Conservation (phyloP, 1,140 invertebrate genomes). For the Drosophila sulfurigaster region DNA sequence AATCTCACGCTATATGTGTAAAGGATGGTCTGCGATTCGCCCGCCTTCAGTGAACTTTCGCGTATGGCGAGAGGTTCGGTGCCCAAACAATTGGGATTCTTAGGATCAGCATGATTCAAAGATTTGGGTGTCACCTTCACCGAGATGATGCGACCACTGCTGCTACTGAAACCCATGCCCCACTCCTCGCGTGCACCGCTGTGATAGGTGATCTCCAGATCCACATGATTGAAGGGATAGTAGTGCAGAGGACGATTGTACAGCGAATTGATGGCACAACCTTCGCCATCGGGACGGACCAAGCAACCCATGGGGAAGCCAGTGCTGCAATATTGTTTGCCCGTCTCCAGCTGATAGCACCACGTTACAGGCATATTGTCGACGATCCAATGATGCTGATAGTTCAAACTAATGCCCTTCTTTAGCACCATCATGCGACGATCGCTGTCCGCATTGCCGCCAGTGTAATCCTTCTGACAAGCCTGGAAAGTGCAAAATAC, state of each 20-base stretch:
- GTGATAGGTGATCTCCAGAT: slow-evolving; percentile 96
- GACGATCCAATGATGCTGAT: slow-evolving; percentile 99
- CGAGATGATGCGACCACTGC: slow-evolving; percentile 96
- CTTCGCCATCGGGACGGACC: slow-evolving; percentile 84
- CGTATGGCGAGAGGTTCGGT: slow-evolving; percentile 89
- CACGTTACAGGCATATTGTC: slow-evolving; percentile 99
- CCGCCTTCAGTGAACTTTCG: slow-evolving; percentile 85
- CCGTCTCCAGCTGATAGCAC: slow-evolving; percentile 94
- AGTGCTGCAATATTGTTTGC: slow-evolving; percentile 94
- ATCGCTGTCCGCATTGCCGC: slow-evolving; percentile 87
- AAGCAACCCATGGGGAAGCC: slow-evolving; percentile 99
- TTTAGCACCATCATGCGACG: slow-evolving; percentile 92
- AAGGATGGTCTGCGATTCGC: slow-evolving; percentile 88
- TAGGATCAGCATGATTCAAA: slow-evolving; percentile 88
- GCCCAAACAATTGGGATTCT: slow-evolving; percentile 86
- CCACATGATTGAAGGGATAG: slow-evolving; percentile 98
- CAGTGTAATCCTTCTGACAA: slow-evolving; percentile 90
- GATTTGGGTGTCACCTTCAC: slow-evolving; percentile 92
- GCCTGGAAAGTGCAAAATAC: slow-evolving; percentile 49
- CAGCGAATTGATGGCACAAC: slow-evolving; percentile 84
- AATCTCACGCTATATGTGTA: slow-evolving; percentile 96
- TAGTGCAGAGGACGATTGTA: slow-evolving; percentile 90
- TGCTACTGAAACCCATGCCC: slow-evolving; percentile 90
- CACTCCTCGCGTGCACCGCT: slow-evolving; percentile 94
- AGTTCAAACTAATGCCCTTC: slow-evolving; percentile 97